Percentiles rank a stretch among this genome's conserved stretches.
Evolutionary conservation across 2,888 invertebrate genomes (phyloP).

Genomic region (Mesorhabditis belari): DNA sequence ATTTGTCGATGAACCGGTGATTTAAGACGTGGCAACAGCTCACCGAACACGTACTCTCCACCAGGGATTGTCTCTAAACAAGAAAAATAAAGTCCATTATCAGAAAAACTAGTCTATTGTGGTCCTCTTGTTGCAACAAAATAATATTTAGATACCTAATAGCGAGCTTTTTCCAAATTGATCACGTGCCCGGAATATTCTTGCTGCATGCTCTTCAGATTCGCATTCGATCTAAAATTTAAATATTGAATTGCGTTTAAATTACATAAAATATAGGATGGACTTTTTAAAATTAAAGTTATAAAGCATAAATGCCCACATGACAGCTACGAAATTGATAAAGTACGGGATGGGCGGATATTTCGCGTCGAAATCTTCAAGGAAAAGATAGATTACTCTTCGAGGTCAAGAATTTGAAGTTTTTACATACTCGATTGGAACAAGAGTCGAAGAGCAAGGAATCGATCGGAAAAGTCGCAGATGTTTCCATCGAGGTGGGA

Average conservation of each 20-base stretch:
- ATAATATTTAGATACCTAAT: too few species aligned
- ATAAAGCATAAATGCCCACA: too few species aligned
- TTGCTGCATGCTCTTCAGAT: neutral
- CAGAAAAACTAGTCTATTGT: too few species aligned
- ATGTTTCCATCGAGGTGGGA: neutral
- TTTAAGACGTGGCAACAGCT: neutral
- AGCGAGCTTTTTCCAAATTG: neutral
- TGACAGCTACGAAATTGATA: neutral
- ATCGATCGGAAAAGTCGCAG: neutral
- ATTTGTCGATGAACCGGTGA: neutral
- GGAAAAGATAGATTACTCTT: neutral
- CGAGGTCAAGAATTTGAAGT: too few species aligned
- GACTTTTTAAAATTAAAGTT: neutral
- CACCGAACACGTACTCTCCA: neutral
- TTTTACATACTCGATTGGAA: neutral
- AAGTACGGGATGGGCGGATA: neutral
- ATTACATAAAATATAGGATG: too few species aligned
- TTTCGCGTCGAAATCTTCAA: neutral
- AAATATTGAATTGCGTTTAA: too few species aligned
- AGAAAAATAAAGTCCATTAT: too few species aligned
- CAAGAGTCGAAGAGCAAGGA: neutral
- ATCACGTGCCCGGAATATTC: neutral
- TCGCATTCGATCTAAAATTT: neutral
- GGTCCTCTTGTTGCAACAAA: too few species aligned
- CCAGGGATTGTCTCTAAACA: neutral